phyloP scores from a whole-genome alignment of 2,113 vertebrate genomes.

The Xiphophorus maculatus region DNA sequence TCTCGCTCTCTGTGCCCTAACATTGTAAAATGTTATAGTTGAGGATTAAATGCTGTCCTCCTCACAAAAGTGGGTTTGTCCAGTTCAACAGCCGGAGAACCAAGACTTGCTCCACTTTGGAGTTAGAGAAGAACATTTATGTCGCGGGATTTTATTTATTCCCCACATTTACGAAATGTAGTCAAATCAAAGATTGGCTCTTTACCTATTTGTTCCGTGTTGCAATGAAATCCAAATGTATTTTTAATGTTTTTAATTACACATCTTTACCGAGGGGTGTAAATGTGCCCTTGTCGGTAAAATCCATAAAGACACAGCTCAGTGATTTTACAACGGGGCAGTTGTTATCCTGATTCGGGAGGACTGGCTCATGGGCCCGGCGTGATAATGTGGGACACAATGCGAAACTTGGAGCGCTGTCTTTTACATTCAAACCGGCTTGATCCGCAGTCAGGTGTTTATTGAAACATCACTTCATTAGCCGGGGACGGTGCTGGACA shows the following conservation, averaged over 20 bases:
- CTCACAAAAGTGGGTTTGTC: too few relatives aligned
- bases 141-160: too few relatives aligned
- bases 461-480: slow-evolving; percentile 81
- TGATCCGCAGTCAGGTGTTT: slow-evolving; percentile 78
- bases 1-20: too few relatives aligned
- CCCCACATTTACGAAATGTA: not conserved
- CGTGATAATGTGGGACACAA: slow-evolving; percentile 28
- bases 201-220: too few relatives aligned
- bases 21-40: too few relatives aligned
- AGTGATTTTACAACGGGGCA: slow-evolving; percentile 15
- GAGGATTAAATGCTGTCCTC: too few relatives aligned
- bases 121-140: not conserved
- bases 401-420: slow-evolving; percentile 36
- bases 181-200: not conserved
- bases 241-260: not conserved
- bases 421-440: slow-evolving; percentile 49
- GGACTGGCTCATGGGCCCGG: slow-evolving; percentile 5
- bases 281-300: not conserved
- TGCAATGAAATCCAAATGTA: too few relatives aligned
- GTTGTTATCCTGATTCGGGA: slow-evolving; percentile 14
- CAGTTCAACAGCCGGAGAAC: not conserved
- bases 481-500: slow-evolving; percentile 64
- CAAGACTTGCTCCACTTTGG: not conserved
- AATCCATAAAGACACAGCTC: slow-evolving; percentile 8
- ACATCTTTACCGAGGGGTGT: not conserved